Percentiles rank a stretch among this genome's conserved stretches.
These are phyloP conservation scores for Lordiphosa stackelbergi DNA, from an alignment of 1,140 invertebrate genomes.

Conservation along the genomic window DNA sequence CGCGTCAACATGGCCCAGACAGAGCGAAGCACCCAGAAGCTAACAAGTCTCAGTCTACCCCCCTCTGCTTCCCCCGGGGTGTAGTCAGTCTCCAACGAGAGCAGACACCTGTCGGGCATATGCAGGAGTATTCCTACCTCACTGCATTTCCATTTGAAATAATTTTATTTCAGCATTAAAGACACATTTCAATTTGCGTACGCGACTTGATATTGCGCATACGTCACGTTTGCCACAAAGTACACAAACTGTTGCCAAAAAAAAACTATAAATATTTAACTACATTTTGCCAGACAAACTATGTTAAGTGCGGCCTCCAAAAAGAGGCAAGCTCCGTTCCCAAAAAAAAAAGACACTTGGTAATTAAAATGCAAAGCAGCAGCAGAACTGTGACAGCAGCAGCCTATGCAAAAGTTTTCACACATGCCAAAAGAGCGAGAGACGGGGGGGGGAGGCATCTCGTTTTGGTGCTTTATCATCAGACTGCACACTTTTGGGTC, in stretches of 20 bases:
- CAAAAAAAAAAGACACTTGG: conserved; percentile 33
- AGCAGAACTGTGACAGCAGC: conserved; percentile 1
- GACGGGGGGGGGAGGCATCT: conserved; percentile 2
- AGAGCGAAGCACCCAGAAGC: conserved; percentile 49
- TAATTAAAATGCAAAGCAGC: conserved; percentile 68
- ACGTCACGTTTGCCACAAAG: conserved; percentile 25
- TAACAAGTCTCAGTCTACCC: conserved; percentile 50
- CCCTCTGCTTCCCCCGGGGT: neutral
- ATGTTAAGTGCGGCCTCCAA: conserved; percentile 39
- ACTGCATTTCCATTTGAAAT: conserved; percentile 44
- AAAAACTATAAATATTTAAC: conserved; percentile 64
- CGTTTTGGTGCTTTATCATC: conserved; percentile 33
- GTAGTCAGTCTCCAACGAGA: conserved; percentile 7
- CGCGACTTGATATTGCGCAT: conserved; percentile 43
- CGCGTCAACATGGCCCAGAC: conserved; percentile 61
- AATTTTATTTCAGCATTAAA: conserved; percentile 65
- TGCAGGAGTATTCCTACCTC: conserved; percentile 22
- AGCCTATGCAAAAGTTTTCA: conserved; percentile 41
- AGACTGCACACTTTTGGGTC: conserved; percentile 28
- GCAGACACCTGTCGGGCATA: conserved; percentile 48
- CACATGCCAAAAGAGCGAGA: conserved; percentile 21
- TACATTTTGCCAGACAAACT: conserved; percentile 46
- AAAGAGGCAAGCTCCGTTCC: conserved; percentile 1
- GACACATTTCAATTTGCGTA: conserved; percentile 61
- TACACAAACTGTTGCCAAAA: conserved; percentile 34